phyloP scores from a whole-genome alignment of 2,113 vertebrate genomes.

The Alces alces region DNA sequence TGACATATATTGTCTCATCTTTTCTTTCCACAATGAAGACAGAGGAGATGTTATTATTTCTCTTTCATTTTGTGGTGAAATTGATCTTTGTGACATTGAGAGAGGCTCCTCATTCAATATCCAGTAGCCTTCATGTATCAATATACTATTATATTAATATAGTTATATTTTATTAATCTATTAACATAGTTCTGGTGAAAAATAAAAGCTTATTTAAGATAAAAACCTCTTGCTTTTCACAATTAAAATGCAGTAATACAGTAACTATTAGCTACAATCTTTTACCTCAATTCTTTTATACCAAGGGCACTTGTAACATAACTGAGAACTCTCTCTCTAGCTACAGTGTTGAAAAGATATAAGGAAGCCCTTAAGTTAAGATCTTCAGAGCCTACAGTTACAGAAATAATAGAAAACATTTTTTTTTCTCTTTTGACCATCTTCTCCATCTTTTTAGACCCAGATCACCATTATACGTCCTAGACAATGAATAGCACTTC shows the following conservation, averaged over 20 bases:
- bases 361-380: neutral
- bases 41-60: neutral
- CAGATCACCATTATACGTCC: neutral
- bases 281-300: neutral
- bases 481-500: neutral
- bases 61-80: neutral
- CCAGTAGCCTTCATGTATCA: neutral
- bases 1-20: neutral
- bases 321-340: neutral
- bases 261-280: neutral
- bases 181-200: neutral
- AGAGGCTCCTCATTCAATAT: neutral
- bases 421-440: neutral
- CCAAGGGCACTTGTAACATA: neutral
- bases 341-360: neutral
- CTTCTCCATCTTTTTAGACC: neutral
- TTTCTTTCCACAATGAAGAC: neutral
- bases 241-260: neutral
- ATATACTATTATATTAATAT: neutral
- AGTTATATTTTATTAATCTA: neutral
- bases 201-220: neutral
- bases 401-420: neutral
- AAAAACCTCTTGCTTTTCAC: neutral
- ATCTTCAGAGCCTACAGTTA: neutral
- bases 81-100: neutral